A percentile compares a stretch with the other conserved stretches of the same genome.
Conservation (phyloP, 1,140 invertebrate genomes). For the Nasonia longicornis region DNA sequence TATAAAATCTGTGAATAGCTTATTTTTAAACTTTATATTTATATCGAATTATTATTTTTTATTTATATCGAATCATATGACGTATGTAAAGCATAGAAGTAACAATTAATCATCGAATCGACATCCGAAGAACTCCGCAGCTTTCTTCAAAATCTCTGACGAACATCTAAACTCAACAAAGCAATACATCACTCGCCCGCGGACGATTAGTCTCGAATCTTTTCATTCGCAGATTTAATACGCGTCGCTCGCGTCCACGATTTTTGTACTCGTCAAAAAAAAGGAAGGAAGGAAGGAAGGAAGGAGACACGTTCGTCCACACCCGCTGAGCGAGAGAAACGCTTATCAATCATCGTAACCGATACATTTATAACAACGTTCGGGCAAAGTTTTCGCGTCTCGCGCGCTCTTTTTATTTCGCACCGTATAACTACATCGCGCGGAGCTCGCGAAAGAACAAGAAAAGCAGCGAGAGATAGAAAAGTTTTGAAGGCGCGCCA, state of each 20-base stretch:
- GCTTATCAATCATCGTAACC: conserved; percentile 27
- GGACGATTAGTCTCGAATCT: not conserved
- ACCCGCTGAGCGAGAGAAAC: not conserved
- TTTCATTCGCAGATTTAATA: conserved; percentile 15
- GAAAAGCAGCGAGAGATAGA: not conserved
- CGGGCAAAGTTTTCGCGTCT: not conserved
- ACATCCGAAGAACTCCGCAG: no score
- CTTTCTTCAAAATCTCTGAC: no score
- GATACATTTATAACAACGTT: conserved; percentile 26
- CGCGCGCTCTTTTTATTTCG: conserved; percentile 1
- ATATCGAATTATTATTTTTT: no score
- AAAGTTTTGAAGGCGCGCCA: conserved; percentile 7
- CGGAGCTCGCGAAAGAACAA: not conserved
- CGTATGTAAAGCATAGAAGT: no score
- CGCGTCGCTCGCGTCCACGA: not conserved
- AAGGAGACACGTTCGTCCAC: not conserved
- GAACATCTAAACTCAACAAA: no score
- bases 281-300: not conserved
- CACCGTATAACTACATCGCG: not conserved
- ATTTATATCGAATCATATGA: no score
- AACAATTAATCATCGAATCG: no score
- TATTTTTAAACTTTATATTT: no score
- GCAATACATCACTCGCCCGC: not conserved
- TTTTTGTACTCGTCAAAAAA: conserved; percentile 16
- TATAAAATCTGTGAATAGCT: no score